Percentiles rank a stretch among this genome's conserved stretches.
Evolutionary conservation across 2,888 invertebrate genomes (phyloP).

Genomic region (Atrina japonica): DNA sequence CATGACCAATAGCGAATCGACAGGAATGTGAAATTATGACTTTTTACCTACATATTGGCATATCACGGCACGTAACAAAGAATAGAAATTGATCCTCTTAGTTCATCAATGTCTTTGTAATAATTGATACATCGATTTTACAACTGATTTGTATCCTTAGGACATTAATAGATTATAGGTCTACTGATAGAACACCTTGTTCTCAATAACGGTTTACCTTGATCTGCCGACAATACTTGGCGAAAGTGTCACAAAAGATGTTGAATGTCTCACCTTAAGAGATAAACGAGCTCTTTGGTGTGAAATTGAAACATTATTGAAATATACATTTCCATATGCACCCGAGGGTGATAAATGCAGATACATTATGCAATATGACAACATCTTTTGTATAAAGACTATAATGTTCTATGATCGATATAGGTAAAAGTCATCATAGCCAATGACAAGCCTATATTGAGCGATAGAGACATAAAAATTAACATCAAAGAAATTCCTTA

Average conservation of each 20-base stretch:
- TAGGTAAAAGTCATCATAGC: too few relatives aligned
- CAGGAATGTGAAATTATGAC: slow-evolving; percentile 20
- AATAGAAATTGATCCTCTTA: slow-evolving; percentile 19
- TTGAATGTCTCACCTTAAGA: slow-evolving; percentile 16
- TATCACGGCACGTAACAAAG: slow-evolving; percentile 1
- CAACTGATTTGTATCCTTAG: slow-evolving; percentile 16
- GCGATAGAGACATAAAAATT: too few relatives aligned
- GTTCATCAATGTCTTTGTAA: slow-evolving; percentile 23
- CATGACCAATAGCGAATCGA: background rate
- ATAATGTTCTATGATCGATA: too few relatives aligned
- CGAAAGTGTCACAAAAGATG: slow-evolving; percentile 27
- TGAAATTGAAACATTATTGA: slow-evolving; percentile 17
- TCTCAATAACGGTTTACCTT: slow-evolving; percentile 15
- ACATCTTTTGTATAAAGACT: too few relatives aligned
- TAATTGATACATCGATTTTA: slow-evolving; percentile 30
- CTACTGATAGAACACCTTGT: slow-evolving; percentile 14
- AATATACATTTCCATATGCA: slow-evolving; percentile 9
- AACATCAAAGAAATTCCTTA: too few relatives aligned
- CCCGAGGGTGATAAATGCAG: slow-evolving; percentile 19
- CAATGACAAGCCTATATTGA: too few relatives aligned
- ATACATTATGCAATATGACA: slow-evolving; percentile 13
- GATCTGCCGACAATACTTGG: slow-evolving; percentile 14
- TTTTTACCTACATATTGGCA: background rate
- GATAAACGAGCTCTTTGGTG: slow-evolving; percentile 14
- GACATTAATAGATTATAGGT: slow-evolving; percentile 26